Percentiles rank a stretch among this genome's conserved stretches.
phyloP scores from a whole-genome alignment of 1,140 invertebrate species.

The Drosophila insularis region DNA sequence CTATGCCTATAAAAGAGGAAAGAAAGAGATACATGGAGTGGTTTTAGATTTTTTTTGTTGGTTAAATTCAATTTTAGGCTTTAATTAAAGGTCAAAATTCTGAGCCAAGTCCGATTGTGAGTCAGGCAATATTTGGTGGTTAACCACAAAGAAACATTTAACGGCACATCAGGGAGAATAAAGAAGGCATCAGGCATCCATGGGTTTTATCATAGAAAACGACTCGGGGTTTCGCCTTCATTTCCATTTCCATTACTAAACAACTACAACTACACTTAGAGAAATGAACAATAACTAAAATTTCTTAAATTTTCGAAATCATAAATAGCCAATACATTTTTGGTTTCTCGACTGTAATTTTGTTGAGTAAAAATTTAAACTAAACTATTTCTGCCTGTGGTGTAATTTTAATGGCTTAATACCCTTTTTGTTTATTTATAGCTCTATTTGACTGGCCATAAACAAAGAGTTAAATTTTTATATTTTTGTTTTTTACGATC shows the following conservation, averaged over 20 bases:
- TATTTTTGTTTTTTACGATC: not conserved
- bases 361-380: no score
- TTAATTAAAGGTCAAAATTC: slow-evolving; percentile 12
- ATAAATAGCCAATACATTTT: no score
- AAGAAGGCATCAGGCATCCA: not conserved
- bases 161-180: slow-evolving; percentile 8
- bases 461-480: no score
- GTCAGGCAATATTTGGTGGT: not conserved
- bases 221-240: not conserved
- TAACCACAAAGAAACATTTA: slow-evolving; percentile 7
- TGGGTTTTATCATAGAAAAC: not conserved
- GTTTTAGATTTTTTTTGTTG: not conserved
- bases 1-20: not conserved
- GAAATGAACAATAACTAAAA: not conserved
- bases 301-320: no score
- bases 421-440: no score
- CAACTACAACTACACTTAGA: not conserved
- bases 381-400: no score
- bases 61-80: slow-evolving; percentile 1
- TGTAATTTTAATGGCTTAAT: no score
- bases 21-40: not conserved
- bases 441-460: no score
- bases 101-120: not conserved
- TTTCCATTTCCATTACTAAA: not conserved
- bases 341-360: no score